phyloP scores from a whole-genome alignment of 1,140 invertebrate species.

The Mizuhopecten yessoensis region DNA sequence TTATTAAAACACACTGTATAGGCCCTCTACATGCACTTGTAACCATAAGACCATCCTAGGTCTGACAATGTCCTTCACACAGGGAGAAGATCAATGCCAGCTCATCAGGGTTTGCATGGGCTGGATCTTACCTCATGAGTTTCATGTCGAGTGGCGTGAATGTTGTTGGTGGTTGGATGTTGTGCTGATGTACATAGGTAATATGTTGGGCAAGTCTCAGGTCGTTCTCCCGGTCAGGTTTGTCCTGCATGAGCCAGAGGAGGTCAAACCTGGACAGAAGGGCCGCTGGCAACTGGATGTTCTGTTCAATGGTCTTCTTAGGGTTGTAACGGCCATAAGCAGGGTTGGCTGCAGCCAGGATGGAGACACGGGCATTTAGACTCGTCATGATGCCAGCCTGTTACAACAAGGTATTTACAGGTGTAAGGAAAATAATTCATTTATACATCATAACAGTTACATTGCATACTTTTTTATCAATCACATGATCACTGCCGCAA shows the following conservation, averaged over 20 bases:
- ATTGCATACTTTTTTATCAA: too few species aligned
- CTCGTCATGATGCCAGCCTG: conserved; percentile 99
- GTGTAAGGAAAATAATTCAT: too few species aligned
- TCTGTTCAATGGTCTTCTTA: conserved; percentile 97
- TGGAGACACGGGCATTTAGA: conserved; percentile 97
- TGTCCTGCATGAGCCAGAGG: conserved; percentile 98
- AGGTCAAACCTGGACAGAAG: conserved; percentile 98
- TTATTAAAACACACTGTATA: too few species aligned
- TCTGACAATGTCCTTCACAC: too few species aligned
- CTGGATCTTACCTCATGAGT: conserved; percentile 88
- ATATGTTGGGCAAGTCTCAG: conserved; percentile 97
- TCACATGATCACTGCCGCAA: too few species aligned
- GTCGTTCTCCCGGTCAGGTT: conserved; percentile 96
- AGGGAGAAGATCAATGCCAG: too few species aligned
- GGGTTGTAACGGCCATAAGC: conserved; percentile 98
- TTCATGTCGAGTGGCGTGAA: conserved; percentile 94
- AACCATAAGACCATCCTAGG: too few species aligned
- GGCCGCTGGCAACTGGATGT: conserved; percentile 99
- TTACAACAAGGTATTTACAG: conserved; percentile 67
- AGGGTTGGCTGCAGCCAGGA: conserved; percentile 99
- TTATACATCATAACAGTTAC: too few species aligned
- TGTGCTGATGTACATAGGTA: conserved; percentile 98
- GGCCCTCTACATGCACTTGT: too few species aligned
- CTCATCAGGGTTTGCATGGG: too few species aligned
- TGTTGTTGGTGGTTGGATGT: conserved; percentile 91